Conservation (phyloP, 2,797 vertebrate genomes). For the Chromis chromis region DNA sequence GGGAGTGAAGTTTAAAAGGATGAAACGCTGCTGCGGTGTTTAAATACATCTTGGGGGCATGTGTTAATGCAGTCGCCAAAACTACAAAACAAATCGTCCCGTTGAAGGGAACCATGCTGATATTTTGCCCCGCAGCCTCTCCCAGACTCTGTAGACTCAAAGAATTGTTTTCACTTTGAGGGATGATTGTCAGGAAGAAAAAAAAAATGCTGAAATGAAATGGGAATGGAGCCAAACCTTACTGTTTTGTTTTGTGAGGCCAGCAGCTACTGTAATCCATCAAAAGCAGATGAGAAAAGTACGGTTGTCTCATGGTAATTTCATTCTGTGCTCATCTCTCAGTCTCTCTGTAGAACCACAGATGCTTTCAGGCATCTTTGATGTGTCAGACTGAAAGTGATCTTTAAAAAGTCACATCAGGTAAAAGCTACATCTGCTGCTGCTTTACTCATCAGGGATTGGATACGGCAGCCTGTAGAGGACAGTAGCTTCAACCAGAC, state of each 20-base stretch:
- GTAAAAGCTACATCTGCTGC: conserved; percentile 51
- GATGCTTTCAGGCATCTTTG: conserved; percentile 31
- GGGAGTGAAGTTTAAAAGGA: no score
- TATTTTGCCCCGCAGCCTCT: neutral
- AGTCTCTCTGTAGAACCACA: conserved; percentile 52
- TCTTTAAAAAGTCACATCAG: conserved; percentile 55
- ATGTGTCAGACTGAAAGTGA: conserved; percentile 7
- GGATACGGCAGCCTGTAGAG: conserved; percentile 44
- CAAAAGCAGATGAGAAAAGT: neutral
- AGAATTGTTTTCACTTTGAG: neutral
- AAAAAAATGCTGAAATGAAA: conserved; percentile 19
- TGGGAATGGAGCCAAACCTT: conserved; percentile 14
- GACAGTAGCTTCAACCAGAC: conserved; percentile 71
- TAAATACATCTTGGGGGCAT: no score
- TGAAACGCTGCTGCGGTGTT: no score
- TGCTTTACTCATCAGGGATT: conserved; percentile 40
- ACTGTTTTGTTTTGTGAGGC: conserved; percentile 1
- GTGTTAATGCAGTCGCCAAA: no score
- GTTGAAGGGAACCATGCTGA: no score
- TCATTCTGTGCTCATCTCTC: conserved; percentile 35
- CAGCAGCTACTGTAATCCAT: neutral
- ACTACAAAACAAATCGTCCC: no score
- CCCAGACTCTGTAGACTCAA: neutral
- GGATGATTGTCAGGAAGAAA: neutral
- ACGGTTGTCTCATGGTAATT: conserved; percentile 23